Evolutionary conservation across 2,888 invertebrate species (phyloP).

Genomic region (Trichogramma evanescens): DNA sequence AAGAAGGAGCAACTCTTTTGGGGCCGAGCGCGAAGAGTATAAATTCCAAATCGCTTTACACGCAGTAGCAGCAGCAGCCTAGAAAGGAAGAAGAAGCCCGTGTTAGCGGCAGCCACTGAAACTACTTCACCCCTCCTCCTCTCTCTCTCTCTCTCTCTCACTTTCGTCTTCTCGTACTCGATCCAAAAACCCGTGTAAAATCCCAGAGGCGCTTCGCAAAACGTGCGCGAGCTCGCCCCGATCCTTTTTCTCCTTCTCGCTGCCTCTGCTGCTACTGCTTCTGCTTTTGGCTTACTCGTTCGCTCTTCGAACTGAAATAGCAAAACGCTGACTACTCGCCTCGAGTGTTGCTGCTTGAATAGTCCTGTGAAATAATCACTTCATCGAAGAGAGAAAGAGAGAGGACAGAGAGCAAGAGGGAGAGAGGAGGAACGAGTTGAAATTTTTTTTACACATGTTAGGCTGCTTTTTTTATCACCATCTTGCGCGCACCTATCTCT

Average conservation of each 20-base stretch:
- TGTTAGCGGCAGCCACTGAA: no score
- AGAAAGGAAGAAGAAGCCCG: no score
- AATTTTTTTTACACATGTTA: not conserved
- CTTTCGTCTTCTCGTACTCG: not conserved
- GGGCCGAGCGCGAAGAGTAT: no score
- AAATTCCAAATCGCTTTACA: no score
- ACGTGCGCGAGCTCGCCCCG: no score
- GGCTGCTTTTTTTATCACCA: no score
- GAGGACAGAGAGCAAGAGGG: slow-evolving; percentile 13
- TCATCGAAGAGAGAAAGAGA: slow-evolving; percentile 18
- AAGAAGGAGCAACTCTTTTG: no score
- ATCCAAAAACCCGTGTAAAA: not conserved
- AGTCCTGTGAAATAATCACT: slow-evolving; percentile 18
- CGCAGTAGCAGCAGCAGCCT: no score
- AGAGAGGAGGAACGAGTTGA: slow-evolving; percentile 7
- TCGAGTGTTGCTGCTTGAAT: not conserved
- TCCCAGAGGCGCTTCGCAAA: not conserved
- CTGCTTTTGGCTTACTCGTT: no score
- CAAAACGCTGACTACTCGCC: not conserved
- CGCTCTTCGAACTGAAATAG: not conserved
- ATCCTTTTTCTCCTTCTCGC: no score
- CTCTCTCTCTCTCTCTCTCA: not conserved
- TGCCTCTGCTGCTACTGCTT: no score
- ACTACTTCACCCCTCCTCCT: not conserved
- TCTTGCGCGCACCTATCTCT: no score